Evolutionary conservation across 2,888 invertebrate genomes (phyloP), one percentile per base, ranked within the genome.

Genomic region (Cheilosia vulpina): DNA sequence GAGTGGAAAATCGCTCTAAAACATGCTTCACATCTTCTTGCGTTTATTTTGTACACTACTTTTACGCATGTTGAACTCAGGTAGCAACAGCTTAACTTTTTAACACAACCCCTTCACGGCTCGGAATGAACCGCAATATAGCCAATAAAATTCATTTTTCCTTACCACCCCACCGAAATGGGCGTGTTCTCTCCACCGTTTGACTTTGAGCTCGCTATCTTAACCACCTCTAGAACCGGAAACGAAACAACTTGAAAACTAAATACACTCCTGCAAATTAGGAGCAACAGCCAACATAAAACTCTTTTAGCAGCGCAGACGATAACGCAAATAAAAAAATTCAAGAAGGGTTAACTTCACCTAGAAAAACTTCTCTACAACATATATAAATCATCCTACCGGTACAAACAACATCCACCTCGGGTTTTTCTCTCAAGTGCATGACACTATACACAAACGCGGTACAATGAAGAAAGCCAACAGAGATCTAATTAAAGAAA

Each of bases 401-500:
- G 55, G 55, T 65, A 65, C 73, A 45, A 63, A 69, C 78, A 71
- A 60, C 75, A 76, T 72, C 68, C 79, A 71, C 65, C 76, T 71
- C 43, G 58, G 17, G 43, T 65, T 38, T 50, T 19, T 47, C 58
- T 63, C 60, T 81, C 85, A 81, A 85, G 80, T 85, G 81, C 81
- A 81, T 68, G 31, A 43, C 71, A 62, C 57, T 50, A 73, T 24
- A 57, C 52, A 71, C 31, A 45, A 17, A 19, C 63, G 57, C 43
- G 65, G 17, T 9, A 47, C 45, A 50, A 60, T 76, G 53, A 53
- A 50, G 62, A 73, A 80, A 76, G 71, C 68, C 68, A 69, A 60
- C 66, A 75, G 78, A 77, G 81, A 77, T 76, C 85, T 85, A 85
- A 85, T 85, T 85, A 85, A 73, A 85, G 47, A 57, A 75, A 55